These are phyloP conservation scores for Urocyon cinereoargenteus DNA, from an alignment of 2,797 vertebrate species.

Conservation along the genomic window DNA sequence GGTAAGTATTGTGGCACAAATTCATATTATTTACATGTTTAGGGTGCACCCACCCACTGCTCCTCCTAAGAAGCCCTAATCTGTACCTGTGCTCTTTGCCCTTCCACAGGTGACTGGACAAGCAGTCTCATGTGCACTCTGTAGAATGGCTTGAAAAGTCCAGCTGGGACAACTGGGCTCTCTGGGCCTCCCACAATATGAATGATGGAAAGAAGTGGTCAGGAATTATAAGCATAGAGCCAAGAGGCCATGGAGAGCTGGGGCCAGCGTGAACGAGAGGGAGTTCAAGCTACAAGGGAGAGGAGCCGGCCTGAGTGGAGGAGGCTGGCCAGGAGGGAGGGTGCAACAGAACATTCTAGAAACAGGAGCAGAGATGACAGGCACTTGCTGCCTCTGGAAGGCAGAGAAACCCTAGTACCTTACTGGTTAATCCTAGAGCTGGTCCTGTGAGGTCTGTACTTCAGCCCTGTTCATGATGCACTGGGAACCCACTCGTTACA, in stretches of 20 bases:
- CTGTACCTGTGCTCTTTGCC: neutral
- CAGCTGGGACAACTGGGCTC: neutral
- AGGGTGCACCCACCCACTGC: neutral
- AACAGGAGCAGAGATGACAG: neutral
- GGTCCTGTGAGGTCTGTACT: neutral
- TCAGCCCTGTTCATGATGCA: neutral
- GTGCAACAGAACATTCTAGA: neutral
- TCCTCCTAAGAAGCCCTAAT: neutral
- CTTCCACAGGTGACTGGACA: neutral
- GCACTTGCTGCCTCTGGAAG: neutral
- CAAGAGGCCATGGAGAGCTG: neutral
- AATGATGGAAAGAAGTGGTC: neutral
- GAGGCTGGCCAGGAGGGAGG: neutral
- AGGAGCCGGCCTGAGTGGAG: neutral
- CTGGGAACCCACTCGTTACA: neutral
- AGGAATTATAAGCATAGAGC: neutral
- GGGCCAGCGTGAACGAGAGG: fast-evolving
- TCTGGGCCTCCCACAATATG: neutral
- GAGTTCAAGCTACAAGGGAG: no score
- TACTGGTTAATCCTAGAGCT: no score
- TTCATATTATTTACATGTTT: neutral
- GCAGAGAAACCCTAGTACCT: neutral
- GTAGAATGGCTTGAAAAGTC: neutral
- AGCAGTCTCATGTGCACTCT: neutral
- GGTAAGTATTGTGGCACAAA: neutral